These are phyloP conservation scores for Hyperoodon ampullatus DNA, from an alignment of 2,113 vertebrate species.

Conservation along the genomic window DNA sequence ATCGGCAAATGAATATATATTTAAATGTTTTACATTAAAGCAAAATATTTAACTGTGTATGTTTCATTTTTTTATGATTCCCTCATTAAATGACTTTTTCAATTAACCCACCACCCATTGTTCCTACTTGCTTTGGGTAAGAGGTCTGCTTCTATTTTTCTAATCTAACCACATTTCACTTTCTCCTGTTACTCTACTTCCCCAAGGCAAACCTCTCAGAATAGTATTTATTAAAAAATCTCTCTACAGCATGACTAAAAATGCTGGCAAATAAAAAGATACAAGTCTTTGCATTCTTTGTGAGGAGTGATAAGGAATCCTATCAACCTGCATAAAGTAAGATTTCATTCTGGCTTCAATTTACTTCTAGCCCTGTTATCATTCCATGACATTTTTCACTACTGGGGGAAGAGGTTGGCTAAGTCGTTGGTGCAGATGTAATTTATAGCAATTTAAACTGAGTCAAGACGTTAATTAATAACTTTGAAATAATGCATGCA, in stretches of 20 bases:
- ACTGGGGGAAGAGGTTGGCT: background rate
- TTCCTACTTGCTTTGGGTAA: background rate
- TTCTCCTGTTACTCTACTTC: background rate
- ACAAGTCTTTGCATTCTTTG: background rate
- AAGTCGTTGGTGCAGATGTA: conserved; percentile 66
- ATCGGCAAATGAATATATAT: background rate
- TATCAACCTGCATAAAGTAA: conserved; percentile 35
- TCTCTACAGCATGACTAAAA: background rate
- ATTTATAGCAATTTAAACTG: conserved; percentile 81
- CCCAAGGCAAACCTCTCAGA: background rate
- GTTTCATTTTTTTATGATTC: background rate
- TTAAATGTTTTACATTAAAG: conserved; percentile 30
- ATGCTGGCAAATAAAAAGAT: background rate
- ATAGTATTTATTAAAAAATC: conserved; percentile 34
- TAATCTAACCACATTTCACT: background rate
- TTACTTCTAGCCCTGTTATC: conserved; percentile 52
- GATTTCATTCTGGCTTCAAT: conserved; percentile 42
- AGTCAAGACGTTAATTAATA: conserved; percentile 83
- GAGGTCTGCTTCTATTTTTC: background rate
- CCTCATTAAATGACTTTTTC: background rate
- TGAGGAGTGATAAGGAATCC: conserved; percentile 33
- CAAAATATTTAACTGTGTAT: background rate
- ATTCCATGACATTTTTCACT: background rate
- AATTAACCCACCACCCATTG: background rate
- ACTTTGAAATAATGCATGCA: conserved; percentile 79